phyloP scores from a whole-genome alignment of 1,140 invertebrate genomes.

The Trichonephila clavipes region DNA sequence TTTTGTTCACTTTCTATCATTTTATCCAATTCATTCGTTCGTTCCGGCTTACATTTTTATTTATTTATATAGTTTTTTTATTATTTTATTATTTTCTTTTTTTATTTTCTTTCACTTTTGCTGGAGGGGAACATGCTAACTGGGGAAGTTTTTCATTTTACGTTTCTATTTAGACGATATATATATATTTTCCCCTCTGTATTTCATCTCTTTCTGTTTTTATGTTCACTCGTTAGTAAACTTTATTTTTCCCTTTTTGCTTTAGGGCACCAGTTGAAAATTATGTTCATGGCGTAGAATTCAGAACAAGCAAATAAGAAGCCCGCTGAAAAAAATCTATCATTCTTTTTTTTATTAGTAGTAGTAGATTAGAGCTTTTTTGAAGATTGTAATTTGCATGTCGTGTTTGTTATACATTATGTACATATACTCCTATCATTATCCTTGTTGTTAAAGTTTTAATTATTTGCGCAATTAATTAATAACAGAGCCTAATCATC shows the following conservation, averaged over 20 bases:
- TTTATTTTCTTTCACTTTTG: constrained; percentile 12
- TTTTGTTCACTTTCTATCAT: constrained; percentile 74
- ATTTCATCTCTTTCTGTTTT: background rate
- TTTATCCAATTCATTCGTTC: constrained; percentile 73
- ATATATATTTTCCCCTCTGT: background rate
- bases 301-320: constrained; percentile 5
- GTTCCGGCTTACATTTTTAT: constrained; percentile 37
- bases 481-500: too few species aligned
- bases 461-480: too few species aligned
- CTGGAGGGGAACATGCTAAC: constrained; percentile 43
- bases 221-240: constrained; percentile 27
- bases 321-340: background rate
- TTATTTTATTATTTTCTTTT: background rate
- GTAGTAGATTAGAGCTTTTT: background rate
- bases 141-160: constrained; percentile 52
- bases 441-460: too few species aligned
- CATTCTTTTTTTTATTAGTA: background rate
- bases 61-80: background rate
- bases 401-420: background rate
- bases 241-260: constrained; percentile 17
- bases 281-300: constrained; percentile 19
- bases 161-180: constrained; percentile 47
- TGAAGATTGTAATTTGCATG: background rate
- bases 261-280: constrained; percentile 63
- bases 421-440: background rate